phyloP scores from a whole-genome alignment of 2,797 vertebrate species.

The Epinephelus awoara region DNA sequence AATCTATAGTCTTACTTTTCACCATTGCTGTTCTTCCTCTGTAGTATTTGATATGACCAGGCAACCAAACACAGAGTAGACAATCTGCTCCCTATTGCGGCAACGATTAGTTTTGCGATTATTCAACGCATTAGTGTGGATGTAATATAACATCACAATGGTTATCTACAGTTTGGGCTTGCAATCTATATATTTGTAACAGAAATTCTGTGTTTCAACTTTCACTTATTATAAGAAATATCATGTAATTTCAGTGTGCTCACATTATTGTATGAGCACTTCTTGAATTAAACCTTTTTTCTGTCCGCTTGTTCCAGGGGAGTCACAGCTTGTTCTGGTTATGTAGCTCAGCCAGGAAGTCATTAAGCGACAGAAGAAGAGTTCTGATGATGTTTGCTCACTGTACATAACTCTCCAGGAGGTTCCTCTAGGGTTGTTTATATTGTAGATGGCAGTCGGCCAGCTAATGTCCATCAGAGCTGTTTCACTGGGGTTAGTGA shows the following conservation, averaged over 20 bases:
- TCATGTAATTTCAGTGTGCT: background rate
- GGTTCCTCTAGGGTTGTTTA: slow-evolving; percentile 36
- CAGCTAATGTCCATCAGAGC: slow-evolving; percentile 35
- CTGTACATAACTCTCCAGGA: slow-evolving; percentile 18
- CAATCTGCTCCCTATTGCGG: no score
- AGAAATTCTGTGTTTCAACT: no score
- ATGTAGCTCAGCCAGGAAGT: background rate
- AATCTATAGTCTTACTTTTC: no score
- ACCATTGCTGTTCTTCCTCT: no score
- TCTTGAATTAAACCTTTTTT: background rate
- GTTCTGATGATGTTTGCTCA: slow-evolving; percentile 18
- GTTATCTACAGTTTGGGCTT: no score
- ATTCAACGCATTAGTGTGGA: no score
- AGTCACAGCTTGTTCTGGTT: slow-evolving; percentile 5
- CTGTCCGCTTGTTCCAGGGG: background rate
- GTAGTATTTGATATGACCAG: no score
- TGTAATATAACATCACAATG: no score
- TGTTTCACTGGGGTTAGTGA: slow-evolving; percentile 17
- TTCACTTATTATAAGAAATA: no score
- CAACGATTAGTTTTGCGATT: no score
- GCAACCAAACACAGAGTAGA: no score
- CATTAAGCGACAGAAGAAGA: background rate
- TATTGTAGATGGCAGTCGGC: slow-evolving; percentile 29
- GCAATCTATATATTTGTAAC: no score
- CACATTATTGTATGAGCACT: background rate